These are phyloP conservation scores for Heliothis virescens DNA, from an alignment of 1,140 invertebrate genomes.

Conservation along the genomic window DNA sequence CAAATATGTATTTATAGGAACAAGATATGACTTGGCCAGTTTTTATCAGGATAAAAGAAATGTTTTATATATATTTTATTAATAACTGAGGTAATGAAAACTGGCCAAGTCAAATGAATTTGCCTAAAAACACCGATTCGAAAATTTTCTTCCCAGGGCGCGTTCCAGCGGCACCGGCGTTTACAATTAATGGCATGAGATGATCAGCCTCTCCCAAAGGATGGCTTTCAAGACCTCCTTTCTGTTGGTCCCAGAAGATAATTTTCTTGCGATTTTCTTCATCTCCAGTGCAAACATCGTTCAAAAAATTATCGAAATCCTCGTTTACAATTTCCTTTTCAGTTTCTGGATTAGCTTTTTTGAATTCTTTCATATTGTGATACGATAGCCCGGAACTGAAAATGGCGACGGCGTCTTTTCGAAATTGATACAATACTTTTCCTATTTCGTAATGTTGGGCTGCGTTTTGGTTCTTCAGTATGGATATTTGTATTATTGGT, in stretches of 20 bases:
- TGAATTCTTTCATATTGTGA: constrained; percentile 78
- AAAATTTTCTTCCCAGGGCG: constrained; percentile 55
- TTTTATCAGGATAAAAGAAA: too few species aligned
- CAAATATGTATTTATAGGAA: too few species aligned
- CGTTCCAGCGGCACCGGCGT: constrained; percentile 54
- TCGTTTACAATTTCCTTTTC: constrained; percentile 65
- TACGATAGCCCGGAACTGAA: constrained; percentile 80
- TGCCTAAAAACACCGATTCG: constrained; percentile 47
- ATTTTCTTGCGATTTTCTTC: constrained; percentile 48
- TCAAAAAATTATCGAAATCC: constrained; percentile 57
- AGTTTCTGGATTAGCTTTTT: constrained; percentile 52
- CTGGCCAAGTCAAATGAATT: too few species aligned
- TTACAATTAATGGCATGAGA: constrained; percentile 64
- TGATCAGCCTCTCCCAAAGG: constrained; percentile 59
- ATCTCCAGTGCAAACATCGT: constrained; percentile 51
- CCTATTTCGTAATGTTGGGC: constrained; percentile 75
- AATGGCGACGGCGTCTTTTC: constrained; percentile 76
- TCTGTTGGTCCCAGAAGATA: constrained; percentile 53
- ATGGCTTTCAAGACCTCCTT: constrained; percentile 52
- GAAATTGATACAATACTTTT: constrained; percentile 67
- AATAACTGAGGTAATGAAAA: too few species aligned
- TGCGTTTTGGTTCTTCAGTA: constrained; percentile 70
- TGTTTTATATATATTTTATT: too few species aligned
- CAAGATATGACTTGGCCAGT: too few species aligned
- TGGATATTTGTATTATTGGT: constrained; percentile 78